Percentiles rank a stretch among this genome's conserved stretches.
Conservation (phyloP, 2,888 invertebrate species). For the Phengaris arion region DNA sequence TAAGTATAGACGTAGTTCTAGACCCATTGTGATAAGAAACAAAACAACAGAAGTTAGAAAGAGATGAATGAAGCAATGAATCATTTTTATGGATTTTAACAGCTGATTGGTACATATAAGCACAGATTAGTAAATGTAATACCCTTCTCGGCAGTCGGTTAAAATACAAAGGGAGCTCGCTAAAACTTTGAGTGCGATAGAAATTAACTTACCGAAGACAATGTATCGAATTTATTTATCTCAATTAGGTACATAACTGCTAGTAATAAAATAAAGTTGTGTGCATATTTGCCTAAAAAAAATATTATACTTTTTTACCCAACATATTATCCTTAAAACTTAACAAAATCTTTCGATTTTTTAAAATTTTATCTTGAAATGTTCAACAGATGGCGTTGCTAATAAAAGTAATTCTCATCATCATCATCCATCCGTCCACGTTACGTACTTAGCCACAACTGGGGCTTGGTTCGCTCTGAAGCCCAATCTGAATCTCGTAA, state of each 20-base stretch:
- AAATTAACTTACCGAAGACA: background rate
- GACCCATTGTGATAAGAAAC: constrained; percentile 43
- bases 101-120: constrained; percentile 43
- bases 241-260: background rate
- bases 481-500: too few relatives aligned
- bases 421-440: too few relatives aligned
- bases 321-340: too few relatives aligned
- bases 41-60: constrained; percentile 47
- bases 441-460: too few relatives aligned
- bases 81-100: constrained; percentile 35
- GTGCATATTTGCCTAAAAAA: background rate
- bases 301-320: too few relatives aligned
- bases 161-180: background rate
- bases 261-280: background rate
- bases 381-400: too few relatives aligned
- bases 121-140: too few relatives aligned
- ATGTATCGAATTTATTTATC: constrained; percentile 5
- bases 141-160: too few relatives aligned
- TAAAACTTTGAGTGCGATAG: constrained; percentile 8
- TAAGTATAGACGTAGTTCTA: too few relatives aligned
- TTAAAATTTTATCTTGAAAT: background rate
- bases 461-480: too few relatives aligned
- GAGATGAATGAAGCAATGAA: constrained; percentile 43
- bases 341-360: background rate
- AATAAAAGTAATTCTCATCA: too few relatives aligned